phyloP scores from a whole-genome alignment of 2,888 invertebrate genomes.

The Andricus curvator region DNA sequence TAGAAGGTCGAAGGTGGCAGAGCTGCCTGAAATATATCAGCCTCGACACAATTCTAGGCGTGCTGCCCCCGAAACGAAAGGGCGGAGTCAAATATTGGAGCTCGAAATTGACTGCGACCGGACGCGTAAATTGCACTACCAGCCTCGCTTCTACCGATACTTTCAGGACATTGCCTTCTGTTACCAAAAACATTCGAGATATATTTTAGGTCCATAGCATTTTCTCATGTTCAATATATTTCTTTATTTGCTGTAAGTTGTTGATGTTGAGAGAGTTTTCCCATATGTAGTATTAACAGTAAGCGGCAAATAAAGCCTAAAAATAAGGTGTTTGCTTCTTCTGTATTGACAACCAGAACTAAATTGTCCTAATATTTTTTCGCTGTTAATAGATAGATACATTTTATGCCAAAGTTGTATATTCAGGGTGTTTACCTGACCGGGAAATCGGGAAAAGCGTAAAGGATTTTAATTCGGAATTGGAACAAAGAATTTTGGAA shows the following conservation, averaged over 20 bases:
- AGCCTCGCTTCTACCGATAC: constrained; percentile 44
- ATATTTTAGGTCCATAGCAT: neutral
- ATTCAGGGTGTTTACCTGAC: no score
- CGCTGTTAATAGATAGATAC: no score
- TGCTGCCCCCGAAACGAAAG: constrained; percentile 36
- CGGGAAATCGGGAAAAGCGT: no score
- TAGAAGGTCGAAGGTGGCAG: constrained; percentile 30
- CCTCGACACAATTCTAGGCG: constrained; percentile 33
- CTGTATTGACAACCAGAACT: no score
- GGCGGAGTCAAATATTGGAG: constrained; percentile 58
- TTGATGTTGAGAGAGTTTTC: no score
- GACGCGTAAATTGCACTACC: constrained; percentile 55
- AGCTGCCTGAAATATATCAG: constrained; percentile 37
- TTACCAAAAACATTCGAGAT: constrained; percentile 11
- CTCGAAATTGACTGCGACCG: constrained; percentile 57
- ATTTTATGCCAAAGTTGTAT: no score
- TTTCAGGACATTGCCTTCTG: constrained; percentile 36
- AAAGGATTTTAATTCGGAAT: no score
- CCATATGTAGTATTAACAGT: no score
- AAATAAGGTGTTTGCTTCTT: no score
- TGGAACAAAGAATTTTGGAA: no score
- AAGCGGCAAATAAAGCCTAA: no score
- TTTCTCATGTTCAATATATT: neutral
- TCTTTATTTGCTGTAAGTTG: neutral
- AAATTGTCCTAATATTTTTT: no score